phyloP scores from a whole-genome alignment of 2,113 vertebrate species.

The Dasyprocta punctata region DNA sequence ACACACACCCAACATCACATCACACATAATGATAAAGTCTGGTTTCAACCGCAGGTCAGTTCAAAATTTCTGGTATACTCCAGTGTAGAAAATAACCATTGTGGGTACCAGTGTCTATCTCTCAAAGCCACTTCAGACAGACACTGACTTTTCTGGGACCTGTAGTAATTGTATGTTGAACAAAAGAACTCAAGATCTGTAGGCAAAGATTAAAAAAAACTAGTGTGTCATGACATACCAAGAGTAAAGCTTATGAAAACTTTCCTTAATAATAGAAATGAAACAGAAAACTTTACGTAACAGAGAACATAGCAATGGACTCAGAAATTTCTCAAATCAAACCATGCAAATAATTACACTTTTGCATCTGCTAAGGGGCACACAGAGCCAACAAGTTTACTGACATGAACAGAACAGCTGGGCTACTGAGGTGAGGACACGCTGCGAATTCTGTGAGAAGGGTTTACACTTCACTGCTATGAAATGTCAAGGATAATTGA shows the following conservation, averaged over 20 bases:
- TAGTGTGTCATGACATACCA: background rate
- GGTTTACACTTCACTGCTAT: constrained; percentile 67
- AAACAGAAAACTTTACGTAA: background rate
- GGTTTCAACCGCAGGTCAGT: background rate
- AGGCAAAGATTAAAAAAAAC: background rate
- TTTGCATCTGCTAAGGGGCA: constrained; percentile 71
- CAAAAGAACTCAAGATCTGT: background rate
- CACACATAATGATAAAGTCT: background rate
- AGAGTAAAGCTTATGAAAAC: constrained; percentile 1
- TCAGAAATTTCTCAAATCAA: constrained; percentile 7
- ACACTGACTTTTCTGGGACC: background rate
- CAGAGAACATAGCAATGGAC: background rate
- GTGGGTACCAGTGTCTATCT: background rate
- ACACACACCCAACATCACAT: background rate
- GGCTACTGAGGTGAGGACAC: constrained; percentile 75
- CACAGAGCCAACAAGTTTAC: constrained; percentile 56
- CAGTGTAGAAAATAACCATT: constrained; percentile 7
- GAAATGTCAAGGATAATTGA: constrained; percentile 80
- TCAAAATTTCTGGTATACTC: background rate
- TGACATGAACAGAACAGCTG: constrained; percentile 63
- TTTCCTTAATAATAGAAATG: background rate
- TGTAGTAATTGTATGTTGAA: background rate
- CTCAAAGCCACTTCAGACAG: background rate
- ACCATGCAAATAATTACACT: constrained; percentile 45
- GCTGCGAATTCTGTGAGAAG: constrained; percentile 63